These are phyloP conservation scores for Sturnira hondurensis DNA, from an alignment of 2,113 vertebrate species.

Conservation along the genomic window DNA sequence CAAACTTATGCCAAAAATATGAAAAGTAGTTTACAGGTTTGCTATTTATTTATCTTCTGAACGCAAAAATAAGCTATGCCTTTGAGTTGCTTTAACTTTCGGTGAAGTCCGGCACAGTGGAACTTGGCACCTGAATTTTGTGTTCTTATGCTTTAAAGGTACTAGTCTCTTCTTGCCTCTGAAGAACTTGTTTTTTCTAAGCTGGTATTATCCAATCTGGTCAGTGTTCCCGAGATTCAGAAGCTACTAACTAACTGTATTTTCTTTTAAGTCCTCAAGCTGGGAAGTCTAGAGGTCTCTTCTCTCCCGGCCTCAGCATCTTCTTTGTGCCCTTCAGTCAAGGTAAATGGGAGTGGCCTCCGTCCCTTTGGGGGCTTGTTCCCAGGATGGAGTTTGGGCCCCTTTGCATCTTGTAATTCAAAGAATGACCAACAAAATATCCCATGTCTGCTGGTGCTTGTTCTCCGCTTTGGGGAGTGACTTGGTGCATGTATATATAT, in stretches of 20 bases:
- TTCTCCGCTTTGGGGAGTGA: background rate
- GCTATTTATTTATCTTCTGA: background rate
- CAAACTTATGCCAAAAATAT: background rate
- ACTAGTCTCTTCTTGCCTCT: background rate
- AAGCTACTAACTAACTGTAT: background rate
- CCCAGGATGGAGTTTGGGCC: background rate
- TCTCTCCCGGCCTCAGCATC: background rate
- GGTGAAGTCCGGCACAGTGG: background rate
- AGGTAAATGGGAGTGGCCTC: background rate
- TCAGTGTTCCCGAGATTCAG: background rate
- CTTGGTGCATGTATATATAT: background rate
- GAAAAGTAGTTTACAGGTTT: background rate
- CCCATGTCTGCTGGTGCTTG: background rate
- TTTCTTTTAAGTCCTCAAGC: background rate
- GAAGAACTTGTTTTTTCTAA: conserved; percentile 7
- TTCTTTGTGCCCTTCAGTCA: background rate
- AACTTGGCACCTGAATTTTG: conserved; percentile 8
- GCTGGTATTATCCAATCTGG: background rate
- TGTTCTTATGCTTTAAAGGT: background rate
- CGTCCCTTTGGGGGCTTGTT: background rate
- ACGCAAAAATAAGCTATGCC: background rate
- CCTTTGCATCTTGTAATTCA: background rate
- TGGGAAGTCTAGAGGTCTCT: background rate
- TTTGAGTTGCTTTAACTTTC: background rate
- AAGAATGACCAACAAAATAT: background rate